Evolutionary conservation across 2,113 vertebrate species (phyloP).

Genomic region (human (Homo sapiens)): GRCh38 chr9:108314501-108315000

Average conservation of each 20-base stretch:
- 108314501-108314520: neutral
- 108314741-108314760: neutral
- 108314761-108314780: neutral
- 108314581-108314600: conserved; percentile 10
- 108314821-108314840: neutral
- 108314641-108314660: conserved; percentile 58
- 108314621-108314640: conserved; percentile 7
- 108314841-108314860: neutral
- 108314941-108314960: neutral
- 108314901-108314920: conserved; percentile 7
- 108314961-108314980: neutral
- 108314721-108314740: conserved; percentile 33
- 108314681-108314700: neutral
- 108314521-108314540: conserved; percentile 62
- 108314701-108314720: neutral
- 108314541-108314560: conserved; percentile 73
- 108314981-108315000: neutral
- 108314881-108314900: neutral
- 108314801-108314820: neutral
- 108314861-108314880: neutral
- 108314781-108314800: neutral
- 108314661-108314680: conserved; percentile 15
- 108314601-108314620: neutral
- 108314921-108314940: conserved; percentile 1
- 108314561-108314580: conserved; percentile 59